Conservation (phyloP, 2,888 invertebrate species). For the Drosophila prolongata region DNA sequence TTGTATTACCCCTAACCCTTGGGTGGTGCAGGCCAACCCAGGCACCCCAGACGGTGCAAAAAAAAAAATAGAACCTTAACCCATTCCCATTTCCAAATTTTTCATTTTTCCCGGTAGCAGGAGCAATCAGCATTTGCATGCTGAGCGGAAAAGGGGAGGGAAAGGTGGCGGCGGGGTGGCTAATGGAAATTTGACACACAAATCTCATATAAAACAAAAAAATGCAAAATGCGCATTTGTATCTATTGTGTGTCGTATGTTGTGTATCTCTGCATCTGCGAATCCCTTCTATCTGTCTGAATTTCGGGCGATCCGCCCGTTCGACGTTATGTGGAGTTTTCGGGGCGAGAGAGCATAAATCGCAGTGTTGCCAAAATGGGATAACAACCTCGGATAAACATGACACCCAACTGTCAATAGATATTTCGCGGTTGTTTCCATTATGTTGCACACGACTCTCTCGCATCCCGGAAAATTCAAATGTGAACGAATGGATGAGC, state of each 20-base stretch:
- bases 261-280: slow-evolving; percentile 41
- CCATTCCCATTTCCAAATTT: slow-evolving; percentile 44
- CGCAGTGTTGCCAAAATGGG: slow-evolving; percentile 82
- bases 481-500: slow-evolving; percentile 66
- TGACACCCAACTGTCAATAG: slow-evolving; percentile 85
- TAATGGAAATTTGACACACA: slow-evolving; percentile 83
- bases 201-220: slow-evolving; percentile 75
- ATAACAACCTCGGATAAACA: slow-evolving; percentile 84
- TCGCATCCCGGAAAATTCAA: not conserved
- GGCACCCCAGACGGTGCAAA: slow-evolving; percentile 46
- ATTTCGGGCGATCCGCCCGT: slow-evolving; percentile 60
- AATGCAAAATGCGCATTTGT: slow-evolving; percentile 77
- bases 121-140: slow-evolving; percentile 78
- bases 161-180: slow-evolving; percentile 62
- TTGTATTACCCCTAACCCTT: slow-evolving; percentile 73
- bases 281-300: slow-evolving; percentile 50
- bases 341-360: slow-evolving; percentile 75
- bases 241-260: slow-evolving; percentile 44
- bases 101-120: slow-evolving; percentile 15
- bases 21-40: slow-evolving; percentile 12
- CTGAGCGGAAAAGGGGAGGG: slow-evolving; percentile 49
- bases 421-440: slow-evolving; percentile 84
- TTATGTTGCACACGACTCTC: slow-evolving; percentile 74
- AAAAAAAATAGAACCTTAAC: slow-evolving; percentile 5
- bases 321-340: slow-evolving; percentile 31